phyloP scores from a whole-genome alignment of 2,797 vertebrate species.

The Sebastes dallii region DNA sequence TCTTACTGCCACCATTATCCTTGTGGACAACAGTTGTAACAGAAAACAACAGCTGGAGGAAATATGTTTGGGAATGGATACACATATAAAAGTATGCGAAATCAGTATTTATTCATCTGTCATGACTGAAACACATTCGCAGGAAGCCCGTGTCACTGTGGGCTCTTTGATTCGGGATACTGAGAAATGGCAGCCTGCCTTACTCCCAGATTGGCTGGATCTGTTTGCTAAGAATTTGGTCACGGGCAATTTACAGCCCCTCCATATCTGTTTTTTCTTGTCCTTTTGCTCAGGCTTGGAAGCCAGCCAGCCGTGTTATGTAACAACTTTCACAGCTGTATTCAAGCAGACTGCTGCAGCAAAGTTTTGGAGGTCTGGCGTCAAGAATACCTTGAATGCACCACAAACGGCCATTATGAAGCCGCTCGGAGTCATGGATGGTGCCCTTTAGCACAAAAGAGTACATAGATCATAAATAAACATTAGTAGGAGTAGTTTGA shows the following conservation, averaged over 20 bases:
- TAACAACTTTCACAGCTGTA: constrained; percentile 26
- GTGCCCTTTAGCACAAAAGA: neutral
- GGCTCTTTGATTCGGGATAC: neutral
- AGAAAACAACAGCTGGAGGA: neutral
- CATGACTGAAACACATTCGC: neutral
- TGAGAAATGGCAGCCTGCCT: neutral
- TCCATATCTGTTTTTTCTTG: constrained; percentile 25
- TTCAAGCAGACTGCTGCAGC: neutral
- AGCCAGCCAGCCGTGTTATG: constrained; percentile 23
- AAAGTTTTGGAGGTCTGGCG: neutral
- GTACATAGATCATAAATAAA: neutral
- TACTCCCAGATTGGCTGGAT: constrained; percentile 3
- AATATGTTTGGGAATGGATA: neutral
- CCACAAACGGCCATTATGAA: constrained; percentile 2
- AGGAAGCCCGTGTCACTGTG: neutral
- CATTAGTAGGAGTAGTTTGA: neutral
- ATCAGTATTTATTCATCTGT: neutral
- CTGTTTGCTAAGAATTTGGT: constrained; percentile 36
- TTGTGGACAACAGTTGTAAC: neutral
- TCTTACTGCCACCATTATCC: neutral
- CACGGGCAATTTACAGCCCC: neutral
- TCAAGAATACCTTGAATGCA: constrained; percentile 19
- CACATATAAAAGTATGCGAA: neutral
- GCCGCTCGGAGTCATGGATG: neutral
- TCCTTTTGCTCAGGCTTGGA: constrained; percentile 22